Evolutionary conservation across 2,113 vertebrate genomes (phyloP), one percentile per base, ranked within the genome.

Genomic region (Corydoras sp.): DNA sequence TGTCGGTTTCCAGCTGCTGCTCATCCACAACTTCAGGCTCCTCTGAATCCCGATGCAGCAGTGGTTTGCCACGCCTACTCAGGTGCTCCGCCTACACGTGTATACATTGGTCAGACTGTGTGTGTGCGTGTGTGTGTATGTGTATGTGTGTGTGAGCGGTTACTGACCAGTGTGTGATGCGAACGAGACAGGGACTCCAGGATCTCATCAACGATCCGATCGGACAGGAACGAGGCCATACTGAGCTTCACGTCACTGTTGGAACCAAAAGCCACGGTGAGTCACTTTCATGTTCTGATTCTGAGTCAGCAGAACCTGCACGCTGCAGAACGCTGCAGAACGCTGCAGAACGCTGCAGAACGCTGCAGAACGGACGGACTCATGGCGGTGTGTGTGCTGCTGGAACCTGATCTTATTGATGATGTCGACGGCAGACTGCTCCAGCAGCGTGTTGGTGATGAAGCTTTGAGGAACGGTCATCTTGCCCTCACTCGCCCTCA

Each of bases 381-480:
- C 18, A 24, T 24, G 18, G 18, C 18, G 18, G 18, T 14, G 50
- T 24, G 24, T 29, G 29, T n/a, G 65, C 10, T 18, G 29, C 24
- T 4, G 2, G 5, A 70, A 98, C 97, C 96, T 98, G 81, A 98
- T 99, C 89, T 99, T 98, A 83, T 99, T 99, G 80, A 96, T 87
- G 82, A 99, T 98, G 87, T 99, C 97, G 29, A 94, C 85, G 31
- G 92, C 96, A 15, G 93, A 93, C 76, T 99, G 96, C 80, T 98
- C 92, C 87, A 99, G 81, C 68, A 99, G 91, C 9, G 95, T 95
- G 71, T 89, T 90, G 83, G 90, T 95, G 80, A 97, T 86, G 78
- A 98, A 99, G 74, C 89, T 86, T 3, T 83, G 88, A 1, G 95
- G 93, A 11, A 99, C 83, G 9, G 84, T 93, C 85, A 94, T 92